Percentiles rank a stretch among this genome's conserved stretches.
phyloP scores from a whole-genome alignment of 2,113 vertebrate genomes.

The Odocoileus virginianus region DNA sequence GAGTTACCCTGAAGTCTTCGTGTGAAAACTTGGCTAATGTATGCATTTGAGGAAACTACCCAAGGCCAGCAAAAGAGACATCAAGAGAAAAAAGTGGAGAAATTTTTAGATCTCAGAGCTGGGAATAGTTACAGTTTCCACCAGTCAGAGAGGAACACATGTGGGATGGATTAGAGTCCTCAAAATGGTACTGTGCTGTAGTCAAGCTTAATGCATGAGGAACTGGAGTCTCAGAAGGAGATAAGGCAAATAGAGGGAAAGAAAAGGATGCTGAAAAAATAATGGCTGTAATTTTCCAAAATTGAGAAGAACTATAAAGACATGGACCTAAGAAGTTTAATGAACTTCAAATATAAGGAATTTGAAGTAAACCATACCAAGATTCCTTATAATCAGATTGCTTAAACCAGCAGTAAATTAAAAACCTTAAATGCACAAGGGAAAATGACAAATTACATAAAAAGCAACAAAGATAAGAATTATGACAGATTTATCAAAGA shows the following conservation, averaged over 20 bases:
- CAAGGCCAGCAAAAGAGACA: not conserved
- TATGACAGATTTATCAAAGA: not conserved
- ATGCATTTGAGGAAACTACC: not conserved
- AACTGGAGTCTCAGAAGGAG: not conserved
- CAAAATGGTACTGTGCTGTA: not conserved
- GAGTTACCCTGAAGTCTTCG: not conserved
- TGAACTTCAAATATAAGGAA: not conserved
- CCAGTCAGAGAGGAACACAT: not conserved
- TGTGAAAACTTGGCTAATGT: not conserved
- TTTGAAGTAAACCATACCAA: not conserved
- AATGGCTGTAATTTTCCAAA: not conserved
- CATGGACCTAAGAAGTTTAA: not conserved
- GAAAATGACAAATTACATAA: not conserved
- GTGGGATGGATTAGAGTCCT: not conserved
- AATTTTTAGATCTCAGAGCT: not conserved
- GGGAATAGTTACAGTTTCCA: not conserved
- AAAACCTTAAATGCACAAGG: not conserved
- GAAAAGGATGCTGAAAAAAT: not conserved
- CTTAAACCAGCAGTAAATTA: not conserved
- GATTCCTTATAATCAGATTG: not conserved
- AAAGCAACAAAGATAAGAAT: not conserved
- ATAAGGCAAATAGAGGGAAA: not conserved
- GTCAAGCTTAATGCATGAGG: not conserved
- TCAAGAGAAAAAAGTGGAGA: not conserved
- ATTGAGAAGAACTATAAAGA: not conserved